Evolutionary conservation across 2,888 invertebrate genomes (phyloP), one percentile per base, ranked within the genome.

Genomic region (Fissipunctia ypsillon): DNA sequence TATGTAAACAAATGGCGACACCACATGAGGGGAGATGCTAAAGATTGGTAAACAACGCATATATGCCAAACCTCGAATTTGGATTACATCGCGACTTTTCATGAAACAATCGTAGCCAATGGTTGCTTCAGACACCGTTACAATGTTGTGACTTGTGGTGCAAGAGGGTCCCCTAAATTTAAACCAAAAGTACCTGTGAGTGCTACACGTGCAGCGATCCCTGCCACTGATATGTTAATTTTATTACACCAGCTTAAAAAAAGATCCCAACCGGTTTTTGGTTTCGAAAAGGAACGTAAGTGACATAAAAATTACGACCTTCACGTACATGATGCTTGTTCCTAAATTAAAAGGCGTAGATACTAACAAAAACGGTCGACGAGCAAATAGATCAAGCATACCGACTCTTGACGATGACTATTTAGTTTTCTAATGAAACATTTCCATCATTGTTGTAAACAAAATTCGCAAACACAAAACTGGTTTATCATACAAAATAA

Each of bases 231-330:
- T 95, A 95, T 95, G 94, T 92, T 93, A 95, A 95, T 95, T 95
- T 95, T 95, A 95, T 95, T 94, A 94, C 94, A 92, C 92, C 93
- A 92, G 89, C 93, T 92, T 91, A 91, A 95, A 95, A 84, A 94
- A 94, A 91, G 87, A 94, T 92, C 92, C 90, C 88, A 93, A 95
- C 95, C 95, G 95, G 95, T 95, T 95, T 94, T 93, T 85, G 84
- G 90, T 93, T 93, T 94, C 92, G 92, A 95, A 94, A 95, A 94
- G 91, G 92, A 94, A 93, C 93, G 91, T 92, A 93, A 93, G 91
- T 94, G 94, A 93, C 93, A 94, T 91, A 92, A 94, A 93, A 94
- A 91, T 93, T 88, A 92, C 90, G 93, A 93, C 93, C 94, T 93
- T 94, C 94, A 90, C 88, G 86, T 89, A 88, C 88, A 88, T 85